Evolutionary conservation across 2,113 vertebrate genomes (phyloP).

Genomic region (Pelvicachromis taeniatus): DNA sequence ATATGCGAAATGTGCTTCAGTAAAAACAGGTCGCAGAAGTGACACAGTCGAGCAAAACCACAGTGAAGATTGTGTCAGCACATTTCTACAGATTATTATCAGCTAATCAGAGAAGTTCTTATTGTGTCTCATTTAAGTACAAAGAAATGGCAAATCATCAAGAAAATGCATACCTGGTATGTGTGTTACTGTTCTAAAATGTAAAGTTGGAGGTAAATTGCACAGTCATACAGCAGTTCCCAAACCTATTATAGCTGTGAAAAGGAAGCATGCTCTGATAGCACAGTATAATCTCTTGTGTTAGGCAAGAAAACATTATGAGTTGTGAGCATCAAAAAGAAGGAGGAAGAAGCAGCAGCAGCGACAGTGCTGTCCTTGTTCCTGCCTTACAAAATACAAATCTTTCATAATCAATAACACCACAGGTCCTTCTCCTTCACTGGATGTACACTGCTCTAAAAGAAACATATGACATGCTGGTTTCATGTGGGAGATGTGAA

Average conservation of each 20-base stretch:
- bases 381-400: background rate
- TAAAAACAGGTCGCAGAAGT: constrained; percentile 3
- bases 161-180: background rate
- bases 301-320: background rate
- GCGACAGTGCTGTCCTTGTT: background rate
- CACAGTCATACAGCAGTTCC: background rate
- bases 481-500: background rate
- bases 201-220: background rate
- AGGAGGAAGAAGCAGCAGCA: background rate
- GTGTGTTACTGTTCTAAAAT: background rate
- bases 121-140: background rate
- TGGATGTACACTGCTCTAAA: background rate
- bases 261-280: constrained; percentile 6
- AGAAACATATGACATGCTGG: background rate
- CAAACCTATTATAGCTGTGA: background rate
- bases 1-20: background rate
- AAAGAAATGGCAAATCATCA: background rate
- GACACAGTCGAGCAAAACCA: constrained; percentile 24
- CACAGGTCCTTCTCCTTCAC: background rate
- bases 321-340: background rate
- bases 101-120: background rate
- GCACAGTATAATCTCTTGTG: background rate
- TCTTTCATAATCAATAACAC: background rate
- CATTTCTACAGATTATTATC: constrained; percentile 15
- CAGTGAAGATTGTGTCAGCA: constrained; percentile 12